Evolutionary conservation across 2,797 vertebrate species (phyloP).

Genomic region (Neosilurus mollespiculum): DNA sequence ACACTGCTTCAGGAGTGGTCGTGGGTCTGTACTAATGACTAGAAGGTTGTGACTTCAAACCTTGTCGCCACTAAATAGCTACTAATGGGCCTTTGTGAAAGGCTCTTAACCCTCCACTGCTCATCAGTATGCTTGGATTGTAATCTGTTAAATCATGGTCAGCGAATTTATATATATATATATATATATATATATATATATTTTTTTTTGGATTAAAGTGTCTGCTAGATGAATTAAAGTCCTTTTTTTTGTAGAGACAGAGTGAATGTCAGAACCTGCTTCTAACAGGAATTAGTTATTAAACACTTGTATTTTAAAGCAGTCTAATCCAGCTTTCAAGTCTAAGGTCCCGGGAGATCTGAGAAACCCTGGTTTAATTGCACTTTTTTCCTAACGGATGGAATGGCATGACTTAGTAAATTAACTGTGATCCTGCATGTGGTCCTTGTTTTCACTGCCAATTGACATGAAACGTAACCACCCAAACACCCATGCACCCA

Average conservation of each 20-base stretch:
- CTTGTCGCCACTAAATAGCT: constrained; percentile 5
- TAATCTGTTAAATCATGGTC: constrained; percentile 13
- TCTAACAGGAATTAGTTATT: constrained; percentile 11
- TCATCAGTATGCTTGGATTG: constrained; percentile 21
- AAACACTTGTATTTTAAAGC: constrained; percentile 22
- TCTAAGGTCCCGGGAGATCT: background rate
- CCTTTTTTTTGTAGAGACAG: background rate
- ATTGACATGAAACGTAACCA: background rate
- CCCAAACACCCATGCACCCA: background rate
- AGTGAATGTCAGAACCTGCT: constrained; percentile 2
- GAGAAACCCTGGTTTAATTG: constrained; percentile 10
- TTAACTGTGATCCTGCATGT: constrained; percentile 2
- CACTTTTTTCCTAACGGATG: background rate
- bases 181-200: no score
- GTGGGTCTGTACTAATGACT: background rate
- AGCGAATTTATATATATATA: constrained; percentile 12
- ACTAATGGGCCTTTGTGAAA: constrained; percentile 9
- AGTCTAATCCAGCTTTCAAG: constrained; percentile 23
- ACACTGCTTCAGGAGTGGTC: background rate
- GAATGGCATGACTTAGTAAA: background rate
- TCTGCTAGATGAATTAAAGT: constrained; percentile 20
- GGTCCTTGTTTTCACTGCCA: constrained; percentile 2
- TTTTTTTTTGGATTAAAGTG: constrained; percentile 8
- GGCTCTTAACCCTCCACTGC: background rate
- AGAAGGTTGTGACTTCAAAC: constrained; percentile 18